Percentiles rank a stretch among this genome's conserved stretches.
phyloP scores from a whole-genome alignment of 1,140 invertebrate species.

The Subanguina moxae region DNA sequence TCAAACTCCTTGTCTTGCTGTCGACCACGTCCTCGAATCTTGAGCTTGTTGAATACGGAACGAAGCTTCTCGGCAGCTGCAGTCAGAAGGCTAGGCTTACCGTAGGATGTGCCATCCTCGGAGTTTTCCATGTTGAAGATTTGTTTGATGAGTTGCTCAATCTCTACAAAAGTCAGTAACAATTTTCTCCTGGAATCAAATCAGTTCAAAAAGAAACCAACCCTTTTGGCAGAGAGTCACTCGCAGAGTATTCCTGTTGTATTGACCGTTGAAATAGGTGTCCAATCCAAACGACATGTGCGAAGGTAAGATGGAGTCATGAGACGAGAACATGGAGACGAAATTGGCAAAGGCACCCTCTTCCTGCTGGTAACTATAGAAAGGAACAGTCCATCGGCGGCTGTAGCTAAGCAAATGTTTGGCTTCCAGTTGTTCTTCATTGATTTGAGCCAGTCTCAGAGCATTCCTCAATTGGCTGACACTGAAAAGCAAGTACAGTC shows the following conservation, averaged over 20 bases:
- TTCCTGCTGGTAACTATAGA: conserved; percentile 25
- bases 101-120: conserved; percentile 7
- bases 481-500: conserved; percentile 15
- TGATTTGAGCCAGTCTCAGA: conserved; percentile 32
- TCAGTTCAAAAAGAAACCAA: too few relatives aligned
- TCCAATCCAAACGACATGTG: conserved; percentile 32
- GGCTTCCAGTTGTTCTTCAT: conserved; percentile 31
- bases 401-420: conserved; percentile 5
- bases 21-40: conserved; percentile 19
- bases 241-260: conserved; percentile 21
- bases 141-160: background rate
- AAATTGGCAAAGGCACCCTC: conserved; percentile 47
- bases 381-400: conserved; percentile 18
- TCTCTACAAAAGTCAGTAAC: conserved; percentile 6
- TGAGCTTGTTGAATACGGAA: conserved; percentile 25
- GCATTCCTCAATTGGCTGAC: conserved; percentile 32
- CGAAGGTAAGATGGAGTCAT: conserved; percentile 25
- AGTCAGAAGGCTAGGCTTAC: background rate
- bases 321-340: conserved; percentile 7
- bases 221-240: conserved; percentile 38
- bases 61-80: conserved; percentile 19
- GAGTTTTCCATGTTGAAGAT: background rate
- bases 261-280: conserved; percentile 23
- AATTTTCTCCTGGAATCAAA: conserved; percentile 18
- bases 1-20: too few relatives aligned